Base-by-base conservation (phyloP, 2,797 vertebrate species). In the Arvicola amphibius region DNA sequence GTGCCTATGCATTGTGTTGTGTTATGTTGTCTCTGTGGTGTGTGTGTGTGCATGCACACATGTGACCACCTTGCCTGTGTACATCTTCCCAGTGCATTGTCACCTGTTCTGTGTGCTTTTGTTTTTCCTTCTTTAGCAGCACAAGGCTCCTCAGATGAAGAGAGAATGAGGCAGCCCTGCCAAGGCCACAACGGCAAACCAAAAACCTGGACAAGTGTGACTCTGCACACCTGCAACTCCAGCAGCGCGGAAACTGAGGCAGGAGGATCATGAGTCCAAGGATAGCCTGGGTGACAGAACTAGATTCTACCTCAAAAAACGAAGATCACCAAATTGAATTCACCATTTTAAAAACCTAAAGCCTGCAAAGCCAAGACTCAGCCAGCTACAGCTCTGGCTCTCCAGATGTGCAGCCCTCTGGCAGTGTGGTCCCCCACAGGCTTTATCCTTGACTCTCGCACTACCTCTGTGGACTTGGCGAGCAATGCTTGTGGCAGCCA, bases 101-200 rank as follows among this genome's bases (percentile, higher is more conserved):
- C 17, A 1, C 56, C 59, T 76, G 78, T 73, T 59, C 69, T 37
- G 14, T 12, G 8, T 14, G 23, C 71, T 0, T n/a, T 80, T 40
- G 32, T 29, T 80, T 29, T 92, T 84, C 69, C 27, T 40, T 23
- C 81, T 93, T 91, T 32, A 80, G n/a, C 71, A 81, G n/a, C 43
- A 12, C 71, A 34, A 48, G 53, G 78, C 40, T 2, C 56, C 84
- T 92, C 76, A 91, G 63, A 37, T 43, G 74, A 67, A 77, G 37
- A 37, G 92, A 21, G 37, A 91, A 63, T 9, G 78, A 90, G 46
- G 48, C 63, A 51, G 12, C 14, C 29, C 7, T 63, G 48, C 12
- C 67, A 80, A 27, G 37, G 71, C 32, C 9, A 27, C n/a, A 77
- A 40, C 27, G 40, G 43, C 34, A 77, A 89, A 76, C 34, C 29